Percentiles rank a stretch among this genome's conserved stretches.
These are phyloP conservation scores for Mongoloraphidia duomilia DNA, from an alignment of 2,888 invertebrate genomes.

Conservation along the genomic window DNA sequence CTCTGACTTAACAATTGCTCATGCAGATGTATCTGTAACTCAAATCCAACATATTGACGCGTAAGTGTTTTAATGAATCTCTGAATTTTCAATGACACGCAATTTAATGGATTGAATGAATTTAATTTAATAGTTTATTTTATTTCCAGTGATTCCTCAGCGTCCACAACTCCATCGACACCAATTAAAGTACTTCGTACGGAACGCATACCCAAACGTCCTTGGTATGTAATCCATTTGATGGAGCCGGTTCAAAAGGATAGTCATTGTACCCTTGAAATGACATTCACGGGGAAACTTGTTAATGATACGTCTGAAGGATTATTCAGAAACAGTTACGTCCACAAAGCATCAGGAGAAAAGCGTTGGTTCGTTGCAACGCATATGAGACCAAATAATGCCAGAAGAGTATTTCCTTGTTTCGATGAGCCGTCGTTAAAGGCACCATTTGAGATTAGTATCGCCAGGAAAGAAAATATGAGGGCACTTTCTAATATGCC, in stretches of 20 bases:
- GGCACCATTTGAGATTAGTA: slow-evolving; percentile 49
- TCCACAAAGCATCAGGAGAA: slow-evolving; percentile 26
- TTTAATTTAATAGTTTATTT: neutral
- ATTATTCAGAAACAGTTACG: slow-evolving; percentile 52
- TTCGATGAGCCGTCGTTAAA: slow-evolving; percentile 69
- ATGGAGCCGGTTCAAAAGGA: slow-evolving; percentile 40
- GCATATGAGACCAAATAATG: slow-evolving; percentile 55
- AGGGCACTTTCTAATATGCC: slow-evolving; percentile 50
- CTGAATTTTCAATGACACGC: neutral
- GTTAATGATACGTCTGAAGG: slow-evolving; percentile 49
- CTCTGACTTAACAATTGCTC: slow-evolving; percentile 43
- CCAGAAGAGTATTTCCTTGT: slow-evolving; percentile 64
- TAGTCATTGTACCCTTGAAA: slow-evolving; percentile 43
- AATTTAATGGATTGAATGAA: neutral
- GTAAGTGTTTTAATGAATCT: slow-evolving; percentile 17
- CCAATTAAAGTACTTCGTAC: slow-evolving; percentile 28
- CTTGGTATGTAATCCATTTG: slow-evolving; percentile 43
- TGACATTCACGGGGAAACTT: slow-evolving; percentile 50
- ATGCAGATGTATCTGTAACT: slow-evolving; percentile 33
- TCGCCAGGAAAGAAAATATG: slow-evolving; percentile 43
- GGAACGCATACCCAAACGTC: slow-evolving; percentile 42
- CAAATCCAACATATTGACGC: slow-evolving; percentile 23
- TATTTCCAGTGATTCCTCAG: neutral
- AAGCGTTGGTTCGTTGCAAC: slow-evolving; percentile 46
- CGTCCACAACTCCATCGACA: slow-evolving; percentile 8